Percentiles rank a stretch among this genome's conserved stretches.
phyloP scores from a whole-genome alignment of 2,113 vertebrate species.

The Scomber japonicus region DNA sequence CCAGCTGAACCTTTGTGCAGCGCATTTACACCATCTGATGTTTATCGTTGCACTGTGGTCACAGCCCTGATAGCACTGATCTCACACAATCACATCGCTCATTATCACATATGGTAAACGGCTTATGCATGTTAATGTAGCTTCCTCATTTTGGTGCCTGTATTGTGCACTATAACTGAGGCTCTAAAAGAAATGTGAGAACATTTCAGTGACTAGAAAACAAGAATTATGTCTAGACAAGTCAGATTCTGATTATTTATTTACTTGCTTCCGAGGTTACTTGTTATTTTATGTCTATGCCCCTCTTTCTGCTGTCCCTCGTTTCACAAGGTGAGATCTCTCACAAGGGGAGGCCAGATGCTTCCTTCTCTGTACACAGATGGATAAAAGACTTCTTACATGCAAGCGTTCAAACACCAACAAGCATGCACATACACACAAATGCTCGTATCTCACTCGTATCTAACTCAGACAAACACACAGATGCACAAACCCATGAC shows the following conservation, averaged over 20 bases:
- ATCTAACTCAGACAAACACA: constrained; percentile 44
- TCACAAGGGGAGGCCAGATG: constrained; percentile 9
- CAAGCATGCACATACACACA: neutral
- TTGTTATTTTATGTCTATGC: neutral
- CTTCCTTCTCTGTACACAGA: constrained; percentile 8
- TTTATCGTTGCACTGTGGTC: constrained; percentile 54
- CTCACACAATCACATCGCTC: constrained; percentile 54
- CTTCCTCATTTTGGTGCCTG: neutral
- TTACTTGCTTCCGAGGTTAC: neutral
- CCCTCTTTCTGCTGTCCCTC: neutral
- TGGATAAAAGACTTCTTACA: constrained; percentile 12
- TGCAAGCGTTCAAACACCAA: constrained; percentile 7
- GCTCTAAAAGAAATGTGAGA: neutral
- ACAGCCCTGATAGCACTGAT: constrained; percentile 54
- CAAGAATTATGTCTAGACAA: neutral
- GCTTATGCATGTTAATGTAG: constrained; percentile 41
- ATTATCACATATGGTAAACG: constrained; percentile 48
- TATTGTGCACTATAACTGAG: neutral
- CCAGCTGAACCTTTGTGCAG: constrained; percentile 66
- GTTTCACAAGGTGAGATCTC: constrained; percentile 9
- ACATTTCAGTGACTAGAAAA: constrained; percentile 1
- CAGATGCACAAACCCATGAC: constrained; percentile 59
- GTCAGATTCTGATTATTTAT: neutral
- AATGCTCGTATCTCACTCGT: neutral
- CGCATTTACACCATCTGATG: constrained; percentile 73